Evolutionary conservation across 1,140 invertebrate species (phyloP).

Genomic region (Hypothenemus hampei): DNA sequence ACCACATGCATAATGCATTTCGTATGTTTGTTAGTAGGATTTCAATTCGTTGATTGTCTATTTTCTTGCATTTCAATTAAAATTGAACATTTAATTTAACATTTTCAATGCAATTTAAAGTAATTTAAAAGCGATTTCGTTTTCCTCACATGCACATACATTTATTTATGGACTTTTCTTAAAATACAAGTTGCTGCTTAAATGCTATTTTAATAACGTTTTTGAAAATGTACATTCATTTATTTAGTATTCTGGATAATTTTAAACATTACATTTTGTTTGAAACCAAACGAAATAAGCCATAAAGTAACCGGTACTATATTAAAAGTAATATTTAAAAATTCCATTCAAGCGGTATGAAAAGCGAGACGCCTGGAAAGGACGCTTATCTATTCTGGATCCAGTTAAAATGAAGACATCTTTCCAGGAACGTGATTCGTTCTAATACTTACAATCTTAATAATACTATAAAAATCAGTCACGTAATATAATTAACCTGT

Average conservation of each 20-base stretch:
- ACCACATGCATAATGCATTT: no score
- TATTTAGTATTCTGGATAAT: background rate
- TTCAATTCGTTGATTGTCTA: no score
- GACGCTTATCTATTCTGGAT: background rate
- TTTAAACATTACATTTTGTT: constrained; percentile 7
- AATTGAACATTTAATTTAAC: no score
- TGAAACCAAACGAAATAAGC: background rate
- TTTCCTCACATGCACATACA: constrained; percentile 47
- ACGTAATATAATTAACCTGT: constrained; percentile 28
- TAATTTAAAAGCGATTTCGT: constrained; percentile 5
- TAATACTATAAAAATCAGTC: constrained; percentile 37
- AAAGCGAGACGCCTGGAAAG: background rate
- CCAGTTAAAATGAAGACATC: background rate
- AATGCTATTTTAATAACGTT: constrained; percentile 38
- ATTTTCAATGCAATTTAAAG: no score
- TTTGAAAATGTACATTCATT: constrained; percentile 21
- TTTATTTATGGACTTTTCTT: constrained; percentile 44
- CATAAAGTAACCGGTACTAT: background rate
- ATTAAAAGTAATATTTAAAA: constrained; percentile 8
- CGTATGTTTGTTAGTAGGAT: no score
- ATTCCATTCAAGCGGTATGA: background rate
- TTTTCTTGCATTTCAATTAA: no score
- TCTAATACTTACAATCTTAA: constrained; percentile 33
- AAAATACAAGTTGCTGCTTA: constrained; percentile 37
- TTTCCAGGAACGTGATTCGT: no score